Percentiles rank a stretch among this genome's conserved stretches.
phyloP scores from a whole-genome alignment of 2,113 vertebrate species.

The Larimichthys polyactis region DNA sequence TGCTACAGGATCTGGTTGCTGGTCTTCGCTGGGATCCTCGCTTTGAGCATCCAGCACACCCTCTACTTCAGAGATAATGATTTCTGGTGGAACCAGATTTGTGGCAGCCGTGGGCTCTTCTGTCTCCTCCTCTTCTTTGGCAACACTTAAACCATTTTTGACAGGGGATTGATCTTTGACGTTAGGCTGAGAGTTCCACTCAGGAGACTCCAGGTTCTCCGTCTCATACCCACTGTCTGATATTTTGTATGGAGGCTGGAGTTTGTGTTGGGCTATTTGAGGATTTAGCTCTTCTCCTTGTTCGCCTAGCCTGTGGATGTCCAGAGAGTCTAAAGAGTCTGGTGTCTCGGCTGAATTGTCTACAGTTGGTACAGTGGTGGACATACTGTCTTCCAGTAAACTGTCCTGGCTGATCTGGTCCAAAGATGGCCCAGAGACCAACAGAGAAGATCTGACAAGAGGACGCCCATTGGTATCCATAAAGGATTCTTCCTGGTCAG shows the following conservation, averaged over 20 bases:
- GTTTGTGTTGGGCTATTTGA: conserved; percentile 83
- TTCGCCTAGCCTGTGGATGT: conserved; percentile 87
- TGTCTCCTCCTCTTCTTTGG: conserved; percentile 53
- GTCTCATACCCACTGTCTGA: conserved; percentile 98
- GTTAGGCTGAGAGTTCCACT: conserved; percentile 92
- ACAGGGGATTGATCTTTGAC: conserved; percentile 76
- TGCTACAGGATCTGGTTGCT: conserved; percentile 41
- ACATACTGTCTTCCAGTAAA: conserved; percentile 90
- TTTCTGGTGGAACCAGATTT: conserved; percentile 84
- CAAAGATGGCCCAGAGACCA: conserved; percentile 84
- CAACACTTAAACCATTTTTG: conserved; percentile 61
- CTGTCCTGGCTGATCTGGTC: conserved; percentile 93
- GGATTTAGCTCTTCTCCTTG: conserved; percentile 71
- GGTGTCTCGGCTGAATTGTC: conserved; percentile 90
- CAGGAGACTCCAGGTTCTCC: conserved; percentile 96
- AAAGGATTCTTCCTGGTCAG: conserved; percentile 85
- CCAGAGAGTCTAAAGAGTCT: conserved; percentile 92
- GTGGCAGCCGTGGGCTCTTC: conserved; percentile 21
- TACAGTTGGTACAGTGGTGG: conserved; percentile 79
- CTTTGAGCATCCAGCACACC: conserved; percentile 60
- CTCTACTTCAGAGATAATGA: conserved; percentile 89
- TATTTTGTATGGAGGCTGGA: conserved; percentile 91
- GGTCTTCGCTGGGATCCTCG: conserved; percentile 45
- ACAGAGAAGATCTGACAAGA: conserved; percentile 66
- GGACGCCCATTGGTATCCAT: conserved; percentile 66